These are phyloP conservation scores for Xylocopa sonorina DNA, from an alignment of 1,140 invertebrate species.

Conservation along the genomic window DNA sequence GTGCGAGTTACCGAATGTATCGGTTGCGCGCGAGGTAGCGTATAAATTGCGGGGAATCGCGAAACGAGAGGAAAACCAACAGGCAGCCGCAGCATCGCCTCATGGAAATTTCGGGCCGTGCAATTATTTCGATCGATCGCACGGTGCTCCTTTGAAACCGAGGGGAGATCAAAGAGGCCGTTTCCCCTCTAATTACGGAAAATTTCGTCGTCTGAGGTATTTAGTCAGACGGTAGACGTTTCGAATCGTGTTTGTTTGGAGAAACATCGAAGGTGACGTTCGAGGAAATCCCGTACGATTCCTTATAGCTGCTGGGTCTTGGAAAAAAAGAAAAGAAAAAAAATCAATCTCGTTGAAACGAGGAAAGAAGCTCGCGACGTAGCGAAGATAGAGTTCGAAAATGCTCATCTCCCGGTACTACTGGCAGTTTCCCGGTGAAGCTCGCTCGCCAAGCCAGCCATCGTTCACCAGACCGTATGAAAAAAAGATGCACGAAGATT, in stretches of 20 bases:
- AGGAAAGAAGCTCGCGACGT: neutral
- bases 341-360: neutral
- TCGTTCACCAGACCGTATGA: constrained; percentile 22
- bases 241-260: neutral
- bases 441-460: neutral
- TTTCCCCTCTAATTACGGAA: constrained; percentile 52
- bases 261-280: neutral
- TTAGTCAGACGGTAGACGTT: constrained; percentile 38
- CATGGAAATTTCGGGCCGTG: constrained; percentile 40
- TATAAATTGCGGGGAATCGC: constrained; percentile 18
- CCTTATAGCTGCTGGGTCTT: neutral
- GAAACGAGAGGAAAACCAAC: constrained; percentile 4
- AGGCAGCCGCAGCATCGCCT: constrained; percentile 11
- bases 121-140: constrained; percentile 49
- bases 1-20: no score
- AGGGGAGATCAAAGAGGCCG: constrained; percentile 40
- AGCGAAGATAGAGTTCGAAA: no score
- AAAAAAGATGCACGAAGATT: constrained; percentile 34
- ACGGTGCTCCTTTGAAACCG: constrained; percentile 15
- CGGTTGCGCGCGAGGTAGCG: no score
- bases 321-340: neutral
- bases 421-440: no score
- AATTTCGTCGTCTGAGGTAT: constrained; percentile 45
- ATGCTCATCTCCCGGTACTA: no score
- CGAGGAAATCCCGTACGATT: neutral